Base-by-base conservation (phyloP, 2,888 invertebrate genomes). In the Drosophila fulvimacula region DNA sequence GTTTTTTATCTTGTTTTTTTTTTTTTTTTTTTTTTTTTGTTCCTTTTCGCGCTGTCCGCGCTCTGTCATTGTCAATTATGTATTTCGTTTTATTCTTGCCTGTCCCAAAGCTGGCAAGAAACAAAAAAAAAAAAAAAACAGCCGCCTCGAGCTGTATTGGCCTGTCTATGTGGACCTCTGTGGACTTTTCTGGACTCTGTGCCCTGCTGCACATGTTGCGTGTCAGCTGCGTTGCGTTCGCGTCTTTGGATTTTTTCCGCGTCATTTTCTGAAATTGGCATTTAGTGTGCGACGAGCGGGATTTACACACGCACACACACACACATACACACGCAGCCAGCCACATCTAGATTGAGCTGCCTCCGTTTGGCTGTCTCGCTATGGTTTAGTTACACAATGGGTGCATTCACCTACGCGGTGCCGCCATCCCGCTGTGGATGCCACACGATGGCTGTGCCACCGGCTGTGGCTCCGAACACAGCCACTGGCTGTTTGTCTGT, bases 381-480 rank as follows among this genome's bases (percentile, higher is more conserved):
- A 72, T 73, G 81, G 83, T 82, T 86, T 82, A 82, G 85, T 85
- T 86, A 88, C 70, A 89, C 90, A 91, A 91, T 91, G 91, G 90
- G 90, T 91, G 88, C 91, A 91, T 91, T 91, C 91, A 91, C 91
- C 91, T 88, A 90, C 77, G 81, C 81, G 82, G 67, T 61, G 69
- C 59, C 21, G 46, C 46, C 46, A 11, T 9, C 87, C 89, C 85
- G 82, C 82, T 84, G 89, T 68, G 81, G 70, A 55, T 76, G 73
- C 77, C 64, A 72, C 77, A 67, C 61, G 56, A 52, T 57, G 69
- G 61, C 73, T 79, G 63, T 80, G 69, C 68, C 72, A 69, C 70
- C 67, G 70, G 53, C 65, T 76, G 63, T 84, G 56, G 67, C 68
- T 42, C 42, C 46, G 34, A 15, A 5, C 52, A 57, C 52, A 60